Conservation (phyloP, 2,113 vertebrate genomes). For the Siniperca chuatsi region DNA sequence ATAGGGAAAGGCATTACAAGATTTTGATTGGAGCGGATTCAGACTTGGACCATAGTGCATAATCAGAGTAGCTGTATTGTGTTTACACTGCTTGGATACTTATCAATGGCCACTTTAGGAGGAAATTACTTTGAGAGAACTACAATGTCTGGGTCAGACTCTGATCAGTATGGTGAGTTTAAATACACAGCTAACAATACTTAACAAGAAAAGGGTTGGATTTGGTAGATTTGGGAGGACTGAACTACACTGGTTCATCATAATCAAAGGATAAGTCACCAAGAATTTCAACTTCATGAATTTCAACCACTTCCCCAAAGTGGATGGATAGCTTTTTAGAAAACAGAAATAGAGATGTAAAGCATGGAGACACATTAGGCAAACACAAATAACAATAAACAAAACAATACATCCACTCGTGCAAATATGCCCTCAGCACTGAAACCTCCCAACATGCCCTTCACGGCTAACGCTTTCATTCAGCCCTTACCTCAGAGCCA, state of each 20-base stretch:
- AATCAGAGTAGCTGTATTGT: not conserved
- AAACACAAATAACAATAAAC: not conserved
- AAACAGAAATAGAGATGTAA: not conserved
- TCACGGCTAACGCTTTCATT: not conserved
- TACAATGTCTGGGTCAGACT: not conserved
- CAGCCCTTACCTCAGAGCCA: conserved; percentile 90
- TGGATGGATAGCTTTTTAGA: not conserved
- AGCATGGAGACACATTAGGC: not conserved
- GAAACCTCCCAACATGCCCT: not conserved
- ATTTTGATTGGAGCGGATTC: not conserved
- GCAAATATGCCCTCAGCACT: not conserved
- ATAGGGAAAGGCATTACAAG: not conserved
- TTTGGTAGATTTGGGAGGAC: not conserved
- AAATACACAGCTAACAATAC: not conserved
- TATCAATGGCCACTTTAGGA: not conserved
- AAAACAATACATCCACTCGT: not conserved
- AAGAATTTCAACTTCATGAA: not conserved
- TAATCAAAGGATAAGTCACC: not conserved
- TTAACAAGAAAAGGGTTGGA: not conserved
- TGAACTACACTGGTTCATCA: not conserved
- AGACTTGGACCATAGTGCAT: not conserved
- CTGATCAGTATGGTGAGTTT: not conserved
- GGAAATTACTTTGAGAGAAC: not conserved
- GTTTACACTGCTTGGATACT: not conserved
- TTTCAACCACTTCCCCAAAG: not conserved